Base-by-base conservation (phyloP, 2,113 vertebrate genomes). In the Thamnaconus septentrionalis region DNA sequence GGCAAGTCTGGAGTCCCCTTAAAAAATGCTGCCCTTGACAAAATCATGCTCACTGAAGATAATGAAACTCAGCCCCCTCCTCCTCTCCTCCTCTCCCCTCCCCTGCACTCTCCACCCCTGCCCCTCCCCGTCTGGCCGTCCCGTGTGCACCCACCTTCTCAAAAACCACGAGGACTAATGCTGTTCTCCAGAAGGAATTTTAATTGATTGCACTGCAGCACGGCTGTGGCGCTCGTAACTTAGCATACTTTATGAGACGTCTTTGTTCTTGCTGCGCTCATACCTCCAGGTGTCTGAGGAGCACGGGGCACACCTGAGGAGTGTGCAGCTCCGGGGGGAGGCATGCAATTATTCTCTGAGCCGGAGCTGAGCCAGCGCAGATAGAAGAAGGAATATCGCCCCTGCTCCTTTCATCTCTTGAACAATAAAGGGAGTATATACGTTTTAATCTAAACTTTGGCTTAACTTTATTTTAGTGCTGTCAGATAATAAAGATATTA, bases 31-130 rank as follows among this genome's bases (percentile, higher is more conserved):
- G n/a, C n/a, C 54, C 46, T 75, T 76, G 74, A 82, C 71, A 67
- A 73, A 86, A 81, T 74, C 53, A 61, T 53, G 61, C 62, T 69
- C 79, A 87, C 83, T 85, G 75, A 82, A 66, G 54, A 61, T 80
- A 78, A 87, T 89, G 71, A 81, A 77, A 42, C 41, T 61, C 49
- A n/a, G n/a, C n/a, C n/a, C n/a, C n/a, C n/a, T n/a, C n/a, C n/a
- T n/a, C n/a, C n/a, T n/a, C n/a, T n/a, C n/a, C n/a, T n/a, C n/a
- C n/a, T n/a, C n/a, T n/a, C n/a, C n/a, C n/a, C n/a, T n/a, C n/a
- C n/a, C n/a, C n/a, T n/a, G n/a, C n/a, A n/a, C n/a, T n/a, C 18
- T 31, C 18, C 18, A 31, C 18, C 18, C 18, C 18, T 31, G 18
- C 18, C 18, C 18, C 18, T 31, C 18, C 18, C 18, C 18, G 2